Evolutionary conservation across 2,797 vertebrate species (phyloP), one percentile per base, ranked within the genome.

Genomic region (Triplophysa bombifrons): DNA sequence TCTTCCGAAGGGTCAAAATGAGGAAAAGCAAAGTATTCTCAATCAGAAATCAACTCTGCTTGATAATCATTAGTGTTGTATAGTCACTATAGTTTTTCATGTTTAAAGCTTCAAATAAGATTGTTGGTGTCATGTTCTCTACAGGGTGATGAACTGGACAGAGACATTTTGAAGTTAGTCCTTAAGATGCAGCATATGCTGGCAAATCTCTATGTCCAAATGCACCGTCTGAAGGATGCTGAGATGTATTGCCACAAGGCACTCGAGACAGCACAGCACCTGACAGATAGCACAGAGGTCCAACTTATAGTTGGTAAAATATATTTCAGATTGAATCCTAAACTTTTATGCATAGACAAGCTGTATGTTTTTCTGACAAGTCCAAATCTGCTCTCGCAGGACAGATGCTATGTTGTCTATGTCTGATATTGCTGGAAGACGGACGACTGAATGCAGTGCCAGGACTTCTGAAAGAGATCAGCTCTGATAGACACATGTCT

Each of bases 341-440:
- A 41, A 41, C 34, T 1, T 38, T 41, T 41, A 9, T 44, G 51
- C 34, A 67, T 46, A 38, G 16, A 27, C 46, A 75, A 13, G 13
- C 0, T 1, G 9, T 38, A 25, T 19, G 61, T 68, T 19, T 76
- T 46, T 12, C 55, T 67, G 51, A 13, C 64, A 48, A 16, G 12
- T 9, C 27, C 19, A 20, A 38, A 70, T 70, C 58, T 75, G 55
- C 72, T 53, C 63, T 56, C 77, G 11, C 63, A 90, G 90, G 83
- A 72, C 80, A 76, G 41, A 77, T 89, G 55, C 81, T 87, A 65
- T 85, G 84, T 73, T 74, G 80, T 71, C 83, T 88, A 82, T 80
- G 82, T 11, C 81, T 82, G 50, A 68, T 83, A 11, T 76, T 85
- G 0, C 60, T 87, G 8, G 61, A 30, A 74, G 56, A 75, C 16